These are phyloP conservation scores for Plecturocebus donacophilus DNA, from an alignment of 2,113 vertebrate genomes.

Conservation along the genomic window DNA sequence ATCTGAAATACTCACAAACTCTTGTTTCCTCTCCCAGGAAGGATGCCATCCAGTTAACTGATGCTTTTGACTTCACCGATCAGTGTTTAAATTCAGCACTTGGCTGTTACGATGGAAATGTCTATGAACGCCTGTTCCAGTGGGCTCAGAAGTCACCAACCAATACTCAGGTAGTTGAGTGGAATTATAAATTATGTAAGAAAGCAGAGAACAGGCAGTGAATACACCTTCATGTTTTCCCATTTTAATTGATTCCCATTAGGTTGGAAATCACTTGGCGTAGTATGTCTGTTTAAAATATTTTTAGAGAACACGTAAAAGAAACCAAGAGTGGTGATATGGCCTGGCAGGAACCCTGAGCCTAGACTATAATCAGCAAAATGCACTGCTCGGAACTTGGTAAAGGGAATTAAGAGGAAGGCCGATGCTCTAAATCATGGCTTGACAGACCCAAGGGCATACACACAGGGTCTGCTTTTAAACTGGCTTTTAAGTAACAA, in stretches of 20 bases:
- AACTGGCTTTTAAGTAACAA: constrained; percentile 48
- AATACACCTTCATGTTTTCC: neutral
- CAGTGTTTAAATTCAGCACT: constrained; percentile 84
- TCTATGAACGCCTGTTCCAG: constrained; percentile 85
- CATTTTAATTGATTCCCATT: constrained; percentile 36
- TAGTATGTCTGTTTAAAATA: constrained; percentile 7
- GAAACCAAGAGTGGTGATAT: neutral
- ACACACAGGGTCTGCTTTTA: neutral
- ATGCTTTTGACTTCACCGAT: constrained; percentile 88
- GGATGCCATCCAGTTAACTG: constrained; percentile 87
- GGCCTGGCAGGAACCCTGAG: neutral
- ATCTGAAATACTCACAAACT: constrained; percentile 26
- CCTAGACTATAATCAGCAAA: neutral
- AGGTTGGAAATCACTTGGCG: constrained; percentile 6
- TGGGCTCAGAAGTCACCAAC: constrained; percentile 85
- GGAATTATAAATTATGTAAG: constrained; percentile 46
- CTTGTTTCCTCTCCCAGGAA: constrained; percentile 78
- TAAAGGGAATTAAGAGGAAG: constrained; percentile 31
- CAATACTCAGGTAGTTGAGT: constrained; percentile 84
- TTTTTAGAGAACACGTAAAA: constrained; percentile 38
- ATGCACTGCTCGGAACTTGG: neutral
- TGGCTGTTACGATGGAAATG: constrained; percentile 85
- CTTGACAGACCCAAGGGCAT: constrained; percentile 15
- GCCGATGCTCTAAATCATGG: constrained; percentile 1
- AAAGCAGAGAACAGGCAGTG: neutral